A percentile compares a stretch with the other conserved stretches of the same genome.
Conservation (phyloP, 2,797 vertebrate species). For the Mormyrus hasselquistii region DNA sequence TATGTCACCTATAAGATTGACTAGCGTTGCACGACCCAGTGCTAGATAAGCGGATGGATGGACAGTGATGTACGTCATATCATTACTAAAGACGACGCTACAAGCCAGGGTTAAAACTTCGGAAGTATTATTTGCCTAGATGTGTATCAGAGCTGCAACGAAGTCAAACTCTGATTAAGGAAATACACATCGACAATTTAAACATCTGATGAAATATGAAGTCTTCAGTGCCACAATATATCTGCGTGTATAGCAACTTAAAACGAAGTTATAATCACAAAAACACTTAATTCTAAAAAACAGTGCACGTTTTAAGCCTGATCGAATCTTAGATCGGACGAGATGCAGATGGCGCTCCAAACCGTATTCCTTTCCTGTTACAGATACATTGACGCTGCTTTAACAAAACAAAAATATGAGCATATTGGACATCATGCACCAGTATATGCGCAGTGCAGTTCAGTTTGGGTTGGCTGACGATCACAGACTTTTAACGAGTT, state of each 20-base stretch:
- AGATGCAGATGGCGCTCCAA: slow-evolving; percentile 9
- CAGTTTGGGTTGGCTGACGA: neutral
- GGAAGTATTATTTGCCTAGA: neutral
- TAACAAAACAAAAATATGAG: neutral
- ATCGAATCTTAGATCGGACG: neutral
- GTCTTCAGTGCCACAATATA: neutral
- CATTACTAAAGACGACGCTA: neutral
- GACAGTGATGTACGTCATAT: neutral
- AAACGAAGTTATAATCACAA: neutral
- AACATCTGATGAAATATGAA: neutral
- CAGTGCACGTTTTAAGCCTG: neutral
- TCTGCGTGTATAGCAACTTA: neutral
- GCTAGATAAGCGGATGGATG: neutral
- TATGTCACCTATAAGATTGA: neutral
- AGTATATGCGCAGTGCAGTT: neutral
- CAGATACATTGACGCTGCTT: neutral
- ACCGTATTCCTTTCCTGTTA: neutral
- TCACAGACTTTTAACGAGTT: neutral
- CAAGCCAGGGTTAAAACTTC: neutral
- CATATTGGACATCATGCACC: neutral
- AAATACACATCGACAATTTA: neutral
- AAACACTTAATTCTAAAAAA: neutral
- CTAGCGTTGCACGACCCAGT: neutral
- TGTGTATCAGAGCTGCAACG: neutral
- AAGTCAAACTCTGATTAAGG: neutral